Base-by-base conservation (phyloP, 35 echinoderm and acorn worm species). In the Lytechinus variegatus region DNA sequence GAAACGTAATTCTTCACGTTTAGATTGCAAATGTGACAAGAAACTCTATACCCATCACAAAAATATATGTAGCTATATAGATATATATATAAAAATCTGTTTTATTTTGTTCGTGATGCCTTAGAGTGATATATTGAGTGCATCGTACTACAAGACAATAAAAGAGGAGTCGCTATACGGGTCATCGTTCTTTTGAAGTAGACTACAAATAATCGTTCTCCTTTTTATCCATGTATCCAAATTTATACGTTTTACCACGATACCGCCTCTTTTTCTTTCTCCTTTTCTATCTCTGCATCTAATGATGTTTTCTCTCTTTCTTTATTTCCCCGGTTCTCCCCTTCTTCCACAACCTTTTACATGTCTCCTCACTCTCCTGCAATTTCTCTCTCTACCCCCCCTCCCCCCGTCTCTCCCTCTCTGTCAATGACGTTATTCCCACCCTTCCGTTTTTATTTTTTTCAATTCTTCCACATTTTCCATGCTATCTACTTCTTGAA, bases 91-190 rank as follows among this genome's bases (percentile, higher is more conserved):
- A 28, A 90, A 90, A 44, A 52, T 79, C 10, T 79, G 14, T n/a
- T 79, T 57, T 58, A 88, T 28, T 28, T 19, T 54, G 88, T 54
- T 19, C 88, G 88, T 90, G 88, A 90, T 90, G 88, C 88, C 88
- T 90, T 14, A 14, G 52, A 90, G 88, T 52, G 28, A 90, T 90
- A 33, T 90, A 14, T 28, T 10, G 28, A 90, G 88, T 90, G 88
- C 88, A 90, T 90, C 88, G 88, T 54, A 90, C 88, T 90, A 44
- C 88, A 54, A 90, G 16, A 90, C 88, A 90, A 90, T 90, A 44
- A 54, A 90, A 54, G 88, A 90, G 52, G 28, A 90, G 16, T 54
- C 88, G 88, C 66, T 79, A 66, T 13, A 79, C 52, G 27, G 88
- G 88, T 90, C 88, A 54, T 52, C n/a, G 88, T 90, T 90, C 88